phyloP scores from a whole-genome alignment of 2,797 vertebrate genomes.

The Mus caroli region DNA sequence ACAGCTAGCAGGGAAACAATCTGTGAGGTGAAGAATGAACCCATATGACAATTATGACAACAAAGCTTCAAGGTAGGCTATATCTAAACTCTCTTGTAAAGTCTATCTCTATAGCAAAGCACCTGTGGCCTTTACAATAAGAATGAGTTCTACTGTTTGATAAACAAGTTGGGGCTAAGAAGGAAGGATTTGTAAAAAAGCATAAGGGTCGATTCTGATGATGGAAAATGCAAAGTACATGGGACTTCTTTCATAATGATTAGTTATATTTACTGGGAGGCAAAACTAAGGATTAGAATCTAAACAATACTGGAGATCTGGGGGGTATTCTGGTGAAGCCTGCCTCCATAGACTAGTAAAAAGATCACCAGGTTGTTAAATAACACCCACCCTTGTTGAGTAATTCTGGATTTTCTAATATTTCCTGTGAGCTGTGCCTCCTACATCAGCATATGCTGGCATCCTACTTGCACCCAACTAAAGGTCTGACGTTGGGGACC shows the following conservation, averaged over 20 bases:
- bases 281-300: background rate
- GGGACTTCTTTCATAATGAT: background rate
- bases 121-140: background rate
- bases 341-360: background rate
- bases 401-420: background rate
- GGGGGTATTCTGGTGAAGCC: background rate
- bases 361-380: background rate
- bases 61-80: too few relatives aligned
- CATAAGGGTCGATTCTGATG: background rate
- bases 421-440: background rate
- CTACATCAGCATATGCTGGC: background rate
- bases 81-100: too few relatives aligned
- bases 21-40: too few relatives aligned
- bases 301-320: background rate
- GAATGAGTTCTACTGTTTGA: too few relatives aligned
- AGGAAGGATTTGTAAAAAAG: too few relatives aligned
- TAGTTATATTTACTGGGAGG: background rate
- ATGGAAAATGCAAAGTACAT: background rate
- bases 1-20: too few relatives aligned
- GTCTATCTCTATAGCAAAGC: too few relatives aligned
- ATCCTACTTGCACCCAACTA: too few relatives aligned
- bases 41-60: too few relatives aligned
- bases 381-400: background rate
- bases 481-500: too few relatives aligned
- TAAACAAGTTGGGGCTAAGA: too few relatives aligned